phyloP scores from a whole-genome alignment of 1,140 invertebrate genomes.

The Cheumatopsyche charites region DNA sequence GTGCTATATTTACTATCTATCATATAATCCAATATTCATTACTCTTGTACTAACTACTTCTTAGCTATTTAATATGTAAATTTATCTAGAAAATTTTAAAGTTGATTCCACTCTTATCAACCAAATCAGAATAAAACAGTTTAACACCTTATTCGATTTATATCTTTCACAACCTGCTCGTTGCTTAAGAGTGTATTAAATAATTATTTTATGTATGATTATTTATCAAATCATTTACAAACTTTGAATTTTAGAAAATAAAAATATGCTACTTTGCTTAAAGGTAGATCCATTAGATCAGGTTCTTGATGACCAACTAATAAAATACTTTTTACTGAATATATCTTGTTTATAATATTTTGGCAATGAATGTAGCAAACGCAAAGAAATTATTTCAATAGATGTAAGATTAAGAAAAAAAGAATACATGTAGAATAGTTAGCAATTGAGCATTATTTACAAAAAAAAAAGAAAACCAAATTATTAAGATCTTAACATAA shows the following conservation, averaged over 20 bases:
- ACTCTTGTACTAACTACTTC: constrained; percentile 47
- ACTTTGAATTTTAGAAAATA: constrained; percentile 6
- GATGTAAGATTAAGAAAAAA: constrained; percentile 37
- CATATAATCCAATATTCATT: constrained; percentile 47
- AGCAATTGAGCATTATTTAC: constrained; percentile 41
- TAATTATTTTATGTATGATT: not conserved
- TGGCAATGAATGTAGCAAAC: not conserved
- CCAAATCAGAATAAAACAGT: not conserved
- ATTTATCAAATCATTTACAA: not conserved
- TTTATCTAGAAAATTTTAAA: constrained; percentile 11
- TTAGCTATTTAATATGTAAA: constrained; percentile 43
- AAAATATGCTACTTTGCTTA: constrained; percentile 29
- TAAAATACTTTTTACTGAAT: not conserved
- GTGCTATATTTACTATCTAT: constrained; percentile 44
- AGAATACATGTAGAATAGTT: constrained; percentile 44
- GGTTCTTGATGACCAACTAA: constrained; percentile 12
- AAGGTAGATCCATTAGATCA: constrained; percentile 29
- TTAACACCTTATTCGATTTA: not conserved
- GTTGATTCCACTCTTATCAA: not conserved
- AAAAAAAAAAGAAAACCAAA: not conserved
- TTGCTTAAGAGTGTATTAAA: not conserved
- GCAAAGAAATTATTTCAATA: constrained; percentile 27
- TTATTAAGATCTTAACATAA: not conserved
- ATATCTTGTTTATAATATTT: constrained; percentile 12
- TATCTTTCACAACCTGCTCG: constrained; percentile 6